Evolutionary conservation across 2,113 vertebrate species (phyloP), one percentile per base, ranked within the genome.

Genomic region (Nipponia nippon): DNA sequence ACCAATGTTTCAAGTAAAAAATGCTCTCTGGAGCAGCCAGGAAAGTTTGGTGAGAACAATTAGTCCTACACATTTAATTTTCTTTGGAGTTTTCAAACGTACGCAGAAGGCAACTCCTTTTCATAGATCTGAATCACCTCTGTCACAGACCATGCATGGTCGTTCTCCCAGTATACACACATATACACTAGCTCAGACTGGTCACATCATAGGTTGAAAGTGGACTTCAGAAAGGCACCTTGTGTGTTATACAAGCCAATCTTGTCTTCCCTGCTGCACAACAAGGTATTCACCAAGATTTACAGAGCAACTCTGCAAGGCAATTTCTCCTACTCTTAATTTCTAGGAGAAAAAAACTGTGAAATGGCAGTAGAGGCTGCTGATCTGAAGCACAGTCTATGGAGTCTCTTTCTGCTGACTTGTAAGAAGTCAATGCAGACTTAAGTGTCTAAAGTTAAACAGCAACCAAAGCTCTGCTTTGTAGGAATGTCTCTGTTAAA

Each of bases 71-170:
- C 1, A 10, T 44, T 56, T 62, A 11, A 23, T 67, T 79, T 79
- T 61, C 40, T 66, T 62, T n/a, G 19, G 20, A 10, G 4, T 38
- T 88, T 75, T 93, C 47, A 29, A 21, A n/a, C 23, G 11, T 26
- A 27, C 38, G n/a, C 17, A 66, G 75, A 79, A 89, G 36, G 30
- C 17, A 36, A 16, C 12, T 76, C 21, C 7, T 11, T 69, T 67
- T 49, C 30, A 46, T 15, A 50, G 9, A 27, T 34, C 15, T 52
- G 55, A 70, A 62, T n/a, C 16, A 14, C 30, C 40, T 62, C 36
- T 80, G 36, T 10, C 40, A 11, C 30, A 75, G 69, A 23, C 11
- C 13, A 42, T 12, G 11, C 1, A 0, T 14, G 14, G 3, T 46
- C 36, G 3, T 34, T 87, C 18, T 70, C 32, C 29, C 44, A 69